phyloP scores from a whole-genome alignment of 2,797 vertebrate genomes.

The Champsocephalus esox region DNA sequence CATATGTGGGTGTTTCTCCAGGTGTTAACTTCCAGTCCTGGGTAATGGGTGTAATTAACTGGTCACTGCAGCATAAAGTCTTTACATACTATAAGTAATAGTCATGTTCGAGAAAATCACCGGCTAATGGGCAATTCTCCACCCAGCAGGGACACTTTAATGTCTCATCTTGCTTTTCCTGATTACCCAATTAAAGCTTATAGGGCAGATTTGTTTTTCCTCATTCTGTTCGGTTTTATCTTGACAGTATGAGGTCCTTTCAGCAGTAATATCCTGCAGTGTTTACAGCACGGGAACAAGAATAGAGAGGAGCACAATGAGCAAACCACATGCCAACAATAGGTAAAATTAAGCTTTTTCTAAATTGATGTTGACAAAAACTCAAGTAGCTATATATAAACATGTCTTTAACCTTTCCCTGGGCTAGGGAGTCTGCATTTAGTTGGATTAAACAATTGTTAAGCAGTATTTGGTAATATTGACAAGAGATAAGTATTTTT shows the following conservation, averaged over 20 bases:
- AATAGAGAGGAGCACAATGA: conserved; percentile 1
- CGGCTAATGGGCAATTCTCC: conserved; percentile 76
- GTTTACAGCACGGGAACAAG: conserved; percentile 25
- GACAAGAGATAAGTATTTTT: too few species aligned
- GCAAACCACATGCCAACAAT: conserved; percentile 6
- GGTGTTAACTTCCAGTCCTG: conserved; percentile 53
- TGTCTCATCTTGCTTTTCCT: conserved; percentile 74
- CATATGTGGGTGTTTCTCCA: conserved; percentile 46
- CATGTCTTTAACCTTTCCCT: neutral
- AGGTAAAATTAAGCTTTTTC: neutral
- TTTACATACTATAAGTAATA: conserved; percentile 75
- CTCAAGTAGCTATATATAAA: neutral
- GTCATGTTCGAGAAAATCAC: conserved; percentile 74
- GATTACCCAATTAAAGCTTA: conserved; percentile 81
- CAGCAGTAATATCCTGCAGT: neutral
- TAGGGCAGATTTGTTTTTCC: conserved; percentile 70
- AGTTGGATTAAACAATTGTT: neutral
- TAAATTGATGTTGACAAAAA: neutral
- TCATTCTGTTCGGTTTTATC: conserved; percentile 48
- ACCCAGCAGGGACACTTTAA: conserved; percentile 76
- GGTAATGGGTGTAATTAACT: conserved; percentile 77
- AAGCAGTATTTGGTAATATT: neutral
- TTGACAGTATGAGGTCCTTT: conserved; percentile 22
- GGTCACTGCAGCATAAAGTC: conserved; percentile 60
- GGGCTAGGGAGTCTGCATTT: neutral